Conservation (phyloP, 2,113 vertebrate genomes). For the Pachypanchax playfairii region DNA sequence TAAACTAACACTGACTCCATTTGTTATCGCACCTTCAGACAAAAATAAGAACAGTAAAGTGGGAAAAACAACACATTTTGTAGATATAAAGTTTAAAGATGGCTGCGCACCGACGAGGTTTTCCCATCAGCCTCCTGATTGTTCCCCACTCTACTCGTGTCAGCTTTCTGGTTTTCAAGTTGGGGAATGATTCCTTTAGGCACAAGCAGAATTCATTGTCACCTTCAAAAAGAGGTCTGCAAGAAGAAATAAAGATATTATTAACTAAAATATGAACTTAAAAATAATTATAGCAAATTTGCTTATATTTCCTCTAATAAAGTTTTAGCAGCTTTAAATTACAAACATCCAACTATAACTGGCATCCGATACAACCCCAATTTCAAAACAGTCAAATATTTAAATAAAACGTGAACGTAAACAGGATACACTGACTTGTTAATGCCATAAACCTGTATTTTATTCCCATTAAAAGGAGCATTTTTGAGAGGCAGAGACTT, state of each 20-base stretch:
- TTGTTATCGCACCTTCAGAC: background rate
- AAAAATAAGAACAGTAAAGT: background rate
- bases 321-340: too few species aligned
- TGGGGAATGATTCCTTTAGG: conserved; percentile 97
- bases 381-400: too few species aligned
- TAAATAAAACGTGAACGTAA: too few species aligned
- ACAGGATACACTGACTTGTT: too few species aligned
- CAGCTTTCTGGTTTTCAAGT: conserved; percentile 95
- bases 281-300: background rate
- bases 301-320: too few species aligned
- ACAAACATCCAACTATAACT: too few species aligned
- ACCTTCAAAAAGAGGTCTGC: conserved; percentile 96
- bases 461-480: too few species aligned
- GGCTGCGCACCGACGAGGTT: conserved; percentile 89
- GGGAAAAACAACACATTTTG: background rate
- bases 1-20: background rate
- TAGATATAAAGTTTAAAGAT: background rate
- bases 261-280: background rate
- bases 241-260: conserved; percentile 35
- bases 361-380: too few species aligned
- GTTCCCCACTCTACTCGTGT: conserved; percentile 98
- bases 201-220: conserved; percentile 99
- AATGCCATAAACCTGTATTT: too few species aligned
- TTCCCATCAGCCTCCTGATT: conserved; percentile 97
- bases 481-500: too few species aligned